These are phyloP conservation scores for Drosophila nikananu DNA, from an alignment of 1,140 invertebrate genomes.

Conservation along the genomic window DNA sequence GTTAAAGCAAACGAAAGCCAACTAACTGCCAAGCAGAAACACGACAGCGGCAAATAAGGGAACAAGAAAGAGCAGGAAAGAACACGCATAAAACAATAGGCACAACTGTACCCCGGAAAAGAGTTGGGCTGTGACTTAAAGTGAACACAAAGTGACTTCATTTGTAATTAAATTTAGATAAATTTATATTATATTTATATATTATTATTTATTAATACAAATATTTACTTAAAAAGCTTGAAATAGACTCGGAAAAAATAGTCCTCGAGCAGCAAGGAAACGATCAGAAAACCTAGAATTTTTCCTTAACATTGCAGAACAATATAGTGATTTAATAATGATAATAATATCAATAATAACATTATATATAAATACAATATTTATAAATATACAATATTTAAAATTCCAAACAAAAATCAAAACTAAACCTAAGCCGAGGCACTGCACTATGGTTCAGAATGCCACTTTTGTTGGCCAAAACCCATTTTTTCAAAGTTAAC, in stretches of 20 bases:
- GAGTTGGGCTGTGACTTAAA: neutral
- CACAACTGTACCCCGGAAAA: constrained; percentile 6
- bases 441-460: no score
- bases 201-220: no score
- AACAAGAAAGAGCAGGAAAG: neutral
- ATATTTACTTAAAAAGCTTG: neutral
- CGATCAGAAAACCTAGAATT: no score
- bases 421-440: constrained; percentile 7
- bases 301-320: no score
- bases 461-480: no score
- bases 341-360: neutral
- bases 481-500: no score
- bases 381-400: neutral
- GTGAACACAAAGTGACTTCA: neutral
- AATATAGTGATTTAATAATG: no score
- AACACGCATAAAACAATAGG: neutral
- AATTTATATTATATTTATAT: no score
- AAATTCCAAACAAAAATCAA: neutral
- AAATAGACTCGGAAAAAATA: neutral
- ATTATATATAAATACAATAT: neutral
- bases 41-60: constrained; percentile 1
- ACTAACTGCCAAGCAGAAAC: constrained; percentile 15
- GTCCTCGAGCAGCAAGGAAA: no score
- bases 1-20: constrained; percentile 15
- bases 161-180: no score